Percentiles rank a stretch among this genome's conserved stretches.
phyloP scores from a whole-genome alignment of 2,113 vertebrate species.

The Phoxinus phoxinus region DNA sequence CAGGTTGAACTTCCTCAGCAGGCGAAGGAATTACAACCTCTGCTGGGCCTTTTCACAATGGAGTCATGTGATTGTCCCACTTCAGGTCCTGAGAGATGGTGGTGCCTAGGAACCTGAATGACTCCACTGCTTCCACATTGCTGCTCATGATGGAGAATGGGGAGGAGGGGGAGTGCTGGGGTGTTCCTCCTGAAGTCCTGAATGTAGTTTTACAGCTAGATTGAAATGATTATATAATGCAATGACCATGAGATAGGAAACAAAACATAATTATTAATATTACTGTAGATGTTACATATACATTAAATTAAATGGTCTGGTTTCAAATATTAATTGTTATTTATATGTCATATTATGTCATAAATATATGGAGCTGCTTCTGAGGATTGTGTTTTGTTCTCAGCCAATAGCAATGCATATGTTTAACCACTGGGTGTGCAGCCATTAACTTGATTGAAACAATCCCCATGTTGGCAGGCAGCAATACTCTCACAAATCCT shows the following conservation, averaged over 20 bases:
- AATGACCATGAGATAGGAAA: neutral
- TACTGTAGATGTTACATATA: neutral
- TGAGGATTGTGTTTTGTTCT: neutral
- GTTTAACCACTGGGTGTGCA: conserved; percentile 12
- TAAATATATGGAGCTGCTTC: neutral
- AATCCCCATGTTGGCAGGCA: neutral
- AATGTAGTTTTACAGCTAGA: neutral
- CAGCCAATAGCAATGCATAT: conserved; percentile 3
- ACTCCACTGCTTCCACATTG: too few species aligned
- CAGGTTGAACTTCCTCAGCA: too few species aligned
- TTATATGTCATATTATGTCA: too few species aligned
- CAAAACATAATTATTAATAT: neutral
- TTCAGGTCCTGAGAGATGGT: too few species aligned
- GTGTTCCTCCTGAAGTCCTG: too few species aligned
- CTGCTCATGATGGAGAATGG: too few species aligned
- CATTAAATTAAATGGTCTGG: neutral
- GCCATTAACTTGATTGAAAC: conserved; percentile 24
- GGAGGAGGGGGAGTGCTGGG: too few species aligned
- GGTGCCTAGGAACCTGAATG: too few species aligned
- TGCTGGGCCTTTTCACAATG: too few species aligned
- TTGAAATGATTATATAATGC: neutral
- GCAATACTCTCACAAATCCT: conserved; percentile 25
- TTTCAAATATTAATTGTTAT: too few species aligned
- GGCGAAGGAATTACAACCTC: too few species aligned
- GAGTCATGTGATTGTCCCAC: too few species aligned